Evolutionary conservation across 2,888 invertebrate genomes (phyloP).

Genomic region (Troides helena): DNA sequence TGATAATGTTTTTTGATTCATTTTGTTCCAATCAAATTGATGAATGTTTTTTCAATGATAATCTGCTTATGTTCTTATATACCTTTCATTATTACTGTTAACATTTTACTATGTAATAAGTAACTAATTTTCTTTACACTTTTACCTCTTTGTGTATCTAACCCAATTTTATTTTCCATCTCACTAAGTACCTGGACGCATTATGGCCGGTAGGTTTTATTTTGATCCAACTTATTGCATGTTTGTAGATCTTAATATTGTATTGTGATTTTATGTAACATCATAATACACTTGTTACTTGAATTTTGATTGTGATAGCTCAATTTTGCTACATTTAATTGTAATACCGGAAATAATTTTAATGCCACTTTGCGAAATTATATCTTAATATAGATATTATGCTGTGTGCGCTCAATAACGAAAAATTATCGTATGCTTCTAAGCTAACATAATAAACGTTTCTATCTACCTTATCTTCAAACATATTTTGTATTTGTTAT

Average conservation of each 20-base stretch:
- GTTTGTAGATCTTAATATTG: slow-evolving; percentile 20
- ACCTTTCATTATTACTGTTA: background rate
- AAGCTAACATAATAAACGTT: too few species aligned
- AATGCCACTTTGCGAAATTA: background rate
- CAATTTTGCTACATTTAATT: background rate
- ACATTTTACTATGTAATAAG: background rate
- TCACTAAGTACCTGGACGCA: slow-evolving; percentile 61
- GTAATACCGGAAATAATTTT: background rate
- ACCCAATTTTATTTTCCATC: slow-evolving; percentile 31
- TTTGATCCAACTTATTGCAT: slow-evolving; percentile 15
- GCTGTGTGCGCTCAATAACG: too few species aligned
- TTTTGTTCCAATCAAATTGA: too few species aligned
- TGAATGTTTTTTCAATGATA: too few species aligned
- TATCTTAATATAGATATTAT: too few species aligned
- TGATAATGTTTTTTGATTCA: too few species aligned
- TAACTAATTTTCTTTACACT: background rate
- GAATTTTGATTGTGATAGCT: too few species aligned
- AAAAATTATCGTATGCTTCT: too few species aligned
- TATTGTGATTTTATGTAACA: background rate
- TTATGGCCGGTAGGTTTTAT: slow-evolving; percentile 61
- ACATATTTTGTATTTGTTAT: too few species aligned
- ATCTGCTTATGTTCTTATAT: too few species aligned
- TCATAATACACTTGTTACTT: too few species aligned
- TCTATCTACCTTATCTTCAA: too few species aligned
- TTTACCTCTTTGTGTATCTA: slow-evolving; percentile 1